Evolutionary conservation across 2,797 vertebrate genomes (phyloP).

Genomic region (Meda fulgida): DNA sequence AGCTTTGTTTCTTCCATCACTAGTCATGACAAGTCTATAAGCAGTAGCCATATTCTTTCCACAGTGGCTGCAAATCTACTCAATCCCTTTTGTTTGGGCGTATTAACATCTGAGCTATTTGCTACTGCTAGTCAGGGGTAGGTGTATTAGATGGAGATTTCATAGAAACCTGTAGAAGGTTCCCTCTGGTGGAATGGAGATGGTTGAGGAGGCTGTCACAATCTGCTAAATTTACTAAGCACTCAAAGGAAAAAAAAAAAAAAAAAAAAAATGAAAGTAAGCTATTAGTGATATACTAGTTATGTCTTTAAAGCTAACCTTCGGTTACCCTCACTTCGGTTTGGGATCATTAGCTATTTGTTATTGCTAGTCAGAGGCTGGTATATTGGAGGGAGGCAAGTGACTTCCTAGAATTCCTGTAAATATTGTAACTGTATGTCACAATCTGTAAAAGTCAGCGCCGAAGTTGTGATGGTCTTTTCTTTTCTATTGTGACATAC

Average conservation of each 20-base stretch:
- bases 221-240: not conserved
- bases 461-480: not conserved
- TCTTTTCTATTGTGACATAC: not conserved
- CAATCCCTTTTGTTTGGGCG: not conserved
- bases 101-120: not conserved
- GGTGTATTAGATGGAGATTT: not conserved
- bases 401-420: not conserved
- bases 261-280: not conserved
- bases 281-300: not conserved
- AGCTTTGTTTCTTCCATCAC: not conserved
- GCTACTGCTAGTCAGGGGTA: not conserved
- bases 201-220: not conserved
- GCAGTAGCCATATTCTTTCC: conserved; percentile 73
- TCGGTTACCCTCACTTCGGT: too few relatives aligned
- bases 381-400: not conserved
- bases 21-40: conserved; percentile 73
- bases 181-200: conserved; percentile 2
- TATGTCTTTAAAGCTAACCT: not conserved
- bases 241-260: too few relatives aligned
- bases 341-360: not conserved
- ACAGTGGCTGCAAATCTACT: conserved; percentile 46
- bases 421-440: not conserved
- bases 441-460: not conserved
- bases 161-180: not conserved
- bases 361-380: not conserved